Conservation (phyloP, 2,797 vertebrate genomes). For the Ptychobarbus kaznakovi region DNA sequence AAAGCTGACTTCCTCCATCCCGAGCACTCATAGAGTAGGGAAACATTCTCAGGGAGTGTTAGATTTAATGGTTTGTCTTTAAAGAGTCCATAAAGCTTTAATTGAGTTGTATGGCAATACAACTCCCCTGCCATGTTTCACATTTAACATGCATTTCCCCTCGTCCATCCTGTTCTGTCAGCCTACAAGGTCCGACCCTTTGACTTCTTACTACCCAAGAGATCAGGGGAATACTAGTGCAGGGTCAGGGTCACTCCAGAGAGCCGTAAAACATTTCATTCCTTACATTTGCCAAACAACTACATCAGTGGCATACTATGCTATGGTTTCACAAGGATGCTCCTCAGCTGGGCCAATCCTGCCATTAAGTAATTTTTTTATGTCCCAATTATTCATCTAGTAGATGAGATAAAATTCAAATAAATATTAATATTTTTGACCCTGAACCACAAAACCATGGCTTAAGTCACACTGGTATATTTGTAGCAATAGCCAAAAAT, state of each 20-base stretch:
- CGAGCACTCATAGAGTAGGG: slow-evolving; percentile 69
- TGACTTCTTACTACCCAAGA: slow-evolving; percentile 39
- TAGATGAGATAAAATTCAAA: not conserved
- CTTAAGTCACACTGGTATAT: not conserved
- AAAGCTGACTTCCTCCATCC: slow-evolving; percentile 61
- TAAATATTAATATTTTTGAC: not conserved
- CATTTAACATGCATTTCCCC: slow-evolving; percentile 54
- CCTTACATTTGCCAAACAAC: slow-evolving; percentile 54
- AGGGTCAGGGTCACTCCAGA: slow-evolving; percentile 59
- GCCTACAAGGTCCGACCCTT: slow-evolving; percentile 36
- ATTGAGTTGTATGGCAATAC: slow-evolving; percentile 92
- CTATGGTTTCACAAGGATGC: not conserved
- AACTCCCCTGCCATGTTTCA: slow-evolving; percentile 86
- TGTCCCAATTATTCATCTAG: not conserved
- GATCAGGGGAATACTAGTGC: slow-evolving; percentile 51
- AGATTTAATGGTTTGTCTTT: slow-evolving; percentile 95
- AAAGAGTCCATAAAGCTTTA: slow-evolving; percentile 96
- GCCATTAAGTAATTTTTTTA: not conserved
- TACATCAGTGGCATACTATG: slow-evolving; percentile 23
- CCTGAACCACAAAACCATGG: not conserved
- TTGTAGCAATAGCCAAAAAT: not conserved
- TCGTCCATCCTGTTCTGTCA: slow-evolving; percentile 45
- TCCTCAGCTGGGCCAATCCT: not conserved
- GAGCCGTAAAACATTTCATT: slow-evolving; percentile 51
- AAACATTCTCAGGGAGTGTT: slow-evolving; percentile 87